Evolutionary conservation across 2,888 invertebrate genomes (phyloP).

Genomic region (Monochamus alternatus): DNA sequence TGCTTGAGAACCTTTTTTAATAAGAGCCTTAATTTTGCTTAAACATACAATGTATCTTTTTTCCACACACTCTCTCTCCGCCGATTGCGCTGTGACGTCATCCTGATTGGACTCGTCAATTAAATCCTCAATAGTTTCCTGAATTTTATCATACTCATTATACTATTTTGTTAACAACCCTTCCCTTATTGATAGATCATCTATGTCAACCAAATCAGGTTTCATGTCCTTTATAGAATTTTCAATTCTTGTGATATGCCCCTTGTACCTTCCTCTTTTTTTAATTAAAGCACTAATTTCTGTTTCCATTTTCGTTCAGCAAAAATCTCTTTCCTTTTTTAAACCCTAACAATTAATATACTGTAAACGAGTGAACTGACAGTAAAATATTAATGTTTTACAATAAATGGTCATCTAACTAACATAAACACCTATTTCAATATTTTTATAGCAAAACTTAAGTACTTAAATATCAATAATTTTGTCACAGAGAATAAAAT

Average conservation of each 20-base stretch:
- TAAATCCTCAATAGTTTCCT: constrained; percentile 20
- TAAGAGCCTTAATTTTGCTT: constrained; percentile 9
- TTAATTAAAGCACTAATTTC: background rate
- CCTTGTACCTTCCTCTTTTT: constrained; percentile 1
- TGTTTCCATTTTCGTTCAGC: background rate
- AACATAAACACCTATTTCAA: no score
- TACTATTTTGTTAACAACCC: constrained; percentile 12
- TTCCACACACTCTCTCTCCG: constrained; percentile 1
- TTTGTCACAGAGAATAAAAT: no score
- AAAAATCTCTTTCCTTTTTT: no score
- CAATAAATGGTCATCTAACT: no score
- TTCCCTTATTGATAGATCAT: constrained; percentile 11
- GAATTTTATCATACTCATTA: constrained; percentile 12
- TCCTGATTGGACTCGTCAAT: constrained; percentile 1
- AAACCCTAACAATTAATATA: no score
- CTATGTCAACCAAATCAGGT: background rate
- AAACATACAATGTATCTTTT: constrained; percentile 7
- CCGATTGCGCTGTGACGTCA: background rate
- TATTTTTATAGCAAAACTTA: no score
- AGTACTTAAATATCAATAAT: no score
- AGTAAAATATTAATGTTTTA: no score
- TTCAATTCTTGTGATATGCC: constrained; percentile 1
- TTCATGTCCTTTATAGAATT: constrained; percentile 5
- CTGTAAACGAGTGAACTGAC: no score
- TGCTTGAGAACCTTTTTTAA: background rate